These are phyloP conservation scores for Eupristina koningsbergeri DNA, from an alignment of 1,140 invertebrate genomes.

Conservation along the genomic window DNA sequence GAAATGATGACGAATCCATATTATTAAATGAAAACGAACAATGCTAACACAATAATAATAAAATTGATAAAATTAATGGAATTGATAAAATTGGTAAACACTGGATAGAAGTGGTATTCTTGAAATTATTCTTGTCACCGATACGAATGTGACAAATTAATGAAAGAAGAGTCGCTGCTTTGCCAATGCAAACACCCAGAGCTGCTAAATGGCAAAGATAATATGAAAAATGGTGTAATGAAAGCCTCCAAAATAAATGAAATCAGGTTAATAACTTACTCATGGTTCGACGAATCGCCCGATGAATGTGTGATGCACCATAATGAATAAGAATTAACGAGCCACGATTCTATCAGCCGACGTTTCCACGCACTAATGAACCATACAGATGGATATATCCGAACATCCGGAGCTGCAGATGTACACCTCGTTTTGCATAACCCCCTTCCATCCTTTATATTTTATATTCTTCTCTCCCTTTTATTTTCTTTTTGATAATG, in stretches of 20 bases:
- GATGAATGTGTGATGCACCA: slow-evolving; percentile 39
- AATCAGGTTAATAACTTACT: background rate
- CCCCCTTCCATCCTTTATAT: background rate
- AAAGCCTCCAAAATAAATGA: background rate
- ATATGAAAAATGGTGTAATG: background rate
- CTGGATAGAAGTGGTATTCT: too few species aligned
- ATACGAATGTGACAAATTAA: too few species aligned
- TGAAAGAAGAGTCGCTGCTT: too few species aligned
- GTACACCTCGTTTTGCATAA: slow-evolving; percentile 36
- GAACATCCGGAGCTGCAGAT: background rate
- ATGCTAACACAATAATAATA: too few species aligned
- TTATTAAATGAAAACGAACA: too few species aligned
- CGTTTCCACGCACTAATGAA: slow-evolving; percentile 41
- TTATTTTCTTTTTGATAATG: background rate
- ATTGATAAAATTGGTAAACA: too few species aligned
- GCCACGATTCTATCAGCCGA: slow-evolving; percentile 13
- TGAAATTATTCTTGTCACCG: too few species aligned
- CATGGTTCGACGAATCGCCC: background rate
- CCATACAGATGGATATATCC: slow-evolving; percentile 1
- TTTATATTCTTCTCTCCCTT: too few species aligned
- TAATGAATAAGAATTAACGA: slow-evolving; percentile 51
- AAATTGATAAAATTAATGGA: too few species aligned
- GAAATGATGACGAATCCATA: too few species aligned
- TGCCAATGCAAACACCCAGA: too few species aligned
- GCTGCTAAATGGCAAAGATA: background rate